These are phyloP conservation scores for Nudaria mundana DNA, from an alignment of 2,888 invertebrate genomes.

Conservation along the genomic window DNA sequence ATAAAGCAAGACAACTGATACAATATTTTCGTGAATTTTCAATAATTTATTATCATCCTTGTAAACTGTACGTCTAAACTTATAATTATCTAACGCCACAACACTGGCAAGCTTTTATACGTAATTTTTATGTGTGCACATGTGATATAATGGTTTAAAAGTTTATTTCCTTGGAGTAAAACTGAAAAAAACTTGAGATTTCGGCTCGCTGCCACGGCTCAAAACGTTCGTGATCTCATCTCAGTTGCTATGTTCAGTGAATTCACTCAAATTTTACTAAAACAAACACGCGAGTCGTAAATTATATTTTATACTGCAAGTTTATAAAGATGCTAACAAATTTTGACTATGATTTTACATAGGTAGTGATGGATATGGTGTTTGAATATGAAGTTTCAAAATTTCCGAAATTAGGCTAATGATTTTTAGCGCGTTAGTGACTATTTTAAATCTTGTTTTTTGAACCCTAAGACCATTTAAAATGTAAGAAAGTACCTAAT, in stretches of 20 bases:
- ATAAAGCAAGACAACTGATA: too few species aligned
- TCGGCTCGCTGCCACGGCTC: constrained; percentile 31
- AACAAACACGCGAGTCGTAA: constrained; percentile 13
- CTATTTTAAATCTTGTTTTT: too few species aligned
- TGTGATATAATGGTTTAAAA: constrained; percentile 14
- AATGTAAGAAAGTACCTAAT: too few species aligned
- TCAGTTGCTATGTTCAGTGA: constrained; percentile 14
- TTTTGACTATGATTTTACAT: background rate
- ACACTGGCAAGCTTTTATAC: constrained; percentile 11
- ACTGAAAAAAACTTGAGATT: constrained; percentile 15
- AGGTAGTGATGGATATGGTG: too few species aligned
- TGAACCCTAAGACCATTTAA: too few species aligned
- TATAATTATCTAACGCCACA: too few species aligned
- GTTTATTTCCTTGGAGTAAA: constrained; percentile 23
- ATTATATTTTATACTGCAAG: constrained; percentile 6
- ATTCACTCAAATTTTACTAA: constrained; percentile 16
- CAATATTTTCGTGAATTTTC: too few species aligned
- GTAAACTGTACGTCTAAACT: too few species aligned
- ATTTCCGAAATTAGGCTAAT: too few species aligned
- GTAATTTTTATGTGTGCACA: constrained; percentile 12
- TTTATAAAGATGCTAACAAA: background rate
- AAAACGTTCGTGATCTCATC: constrained; percentile 26
- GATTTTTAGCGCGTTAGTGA: too few species aligned
- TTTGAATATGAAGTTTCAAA: background rate
- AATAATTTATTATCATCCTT: too few species aligned